Percentiles rank a stretch among this genome's conserved stretches.
These are phyloP conservation scores for Cranoglanis bouderius DNA, from an alignment of 2,113 vertebrate species.

Conservation along the genomic window DNA sequence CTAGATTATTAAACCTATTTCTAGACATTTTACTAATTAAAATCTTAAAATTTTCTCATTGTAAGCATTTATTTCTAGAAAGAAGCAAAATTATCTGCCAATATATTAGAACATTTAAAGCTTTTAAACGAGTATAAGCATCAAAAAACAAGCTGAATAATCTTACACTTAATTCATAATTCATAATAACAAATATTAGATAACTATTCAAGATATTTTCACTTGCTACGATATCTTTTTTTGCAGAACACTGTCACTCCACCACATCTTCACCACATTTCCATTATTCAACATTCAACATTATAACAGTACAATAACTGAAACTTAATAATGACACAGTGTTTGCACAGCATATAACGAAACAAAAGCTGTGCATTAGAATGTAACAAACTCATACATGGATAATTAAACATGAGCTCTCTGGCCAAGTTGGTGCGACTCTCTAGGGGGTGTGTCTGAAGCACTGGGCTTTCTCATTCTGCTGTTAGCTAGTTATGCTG, in stretches of 20 bases:
- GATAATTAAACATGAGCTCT: conserved; percentile 2
- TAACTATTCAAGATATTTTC: too few relatives aligned
- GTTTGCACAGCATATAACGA: neutral
- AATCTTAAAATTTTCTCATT: neutral
- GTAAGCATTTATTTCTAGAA: neutral
- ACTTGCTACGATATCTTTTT: too few relatives aligned
- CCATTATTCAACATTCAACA: neutral
- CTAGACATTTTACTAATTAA: neutral
- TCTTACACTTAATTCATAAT: neutral
- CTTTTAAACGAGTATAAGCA: neutral
- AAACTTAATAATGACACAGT: neutral
- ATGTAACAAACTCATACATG: neutral
- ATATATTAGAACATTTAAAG: neutral
- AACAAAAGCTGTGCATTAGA: conserved; percentile 9
- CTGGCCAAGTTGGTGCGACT: neutral
- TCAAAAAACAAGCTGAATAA: neutral
- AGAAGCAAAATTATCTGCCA: neutral
- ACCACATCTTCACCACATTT: neutral
- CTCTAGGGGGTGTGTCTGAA: neutral
- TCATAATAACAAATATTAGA: too few relatives aligned
- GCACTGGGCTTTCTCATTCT: neutral
- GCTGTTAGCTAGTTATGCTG: neutral
- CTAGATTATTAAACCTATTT: neutral
- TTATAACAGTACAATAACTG: neutral
- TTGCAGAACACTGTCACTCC: neutral